Evolutionary conservation across 2,113 vertebrate genomes (phyloP).

Genomic region (Excalfactoria chinensis): DNA sequence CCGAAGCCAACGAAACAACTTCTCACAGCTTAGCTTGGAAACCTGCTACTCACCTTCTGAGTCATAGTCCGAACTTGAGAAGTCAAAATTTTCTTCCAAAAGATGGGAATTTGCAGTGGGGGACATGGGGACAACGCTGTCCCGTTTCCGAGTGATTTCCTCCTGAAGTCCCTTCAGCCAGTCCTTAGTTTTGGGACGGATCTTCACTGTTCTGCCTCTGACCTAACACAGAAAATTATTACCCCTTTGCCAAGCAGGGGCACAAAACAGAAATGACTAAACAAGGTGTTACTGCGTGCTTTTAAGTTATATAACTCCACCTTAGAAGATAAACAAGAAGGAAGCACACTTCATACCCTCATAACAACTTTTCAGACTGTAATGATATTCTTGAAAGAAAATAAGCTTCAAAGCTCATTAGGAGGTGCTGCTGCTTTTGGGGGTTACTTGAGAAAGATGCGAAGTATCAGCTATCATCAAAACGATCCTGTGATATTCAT

Average conservation of each 20-base stretch:
- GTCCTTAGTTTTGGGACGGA: constrained; percentile 80
- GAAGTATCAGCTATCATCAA: neutral
- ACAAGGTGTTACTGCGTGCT: neutral
- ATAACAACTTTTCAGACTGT: neutral
- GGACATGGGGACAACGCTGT: constrained; percentile 75
- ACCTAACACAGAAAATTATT: constrained; percentile 59
- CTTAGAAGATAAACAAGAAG: constrained; percentile 4
- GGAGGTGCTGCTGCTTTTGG: neutral
- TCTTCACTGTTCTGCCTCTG: constrained; percentile 78
- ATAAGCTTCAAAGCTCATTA: neutral
- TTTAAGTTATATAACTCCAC: neutral
- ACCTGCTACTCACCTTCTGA: constrained; percentile 75
- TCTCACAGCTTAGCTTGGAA: neutral
- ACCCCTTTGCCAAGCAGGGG: neutral
- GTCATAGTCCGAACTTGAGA: constrained; percentile 82
- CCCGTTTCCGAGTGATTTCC: constrained; percentile 78
- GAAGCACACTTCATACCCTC: neutral
- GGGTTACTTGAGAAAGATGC: neutral
- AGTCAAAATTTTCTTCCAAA: constrained; percentile 83
- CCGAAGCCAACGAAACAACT: neutral
- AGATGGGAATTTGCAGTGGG: constrained; percentile 82
- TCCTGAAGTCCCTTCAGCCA: constrained; percentile 82
- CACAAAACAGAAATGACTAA: neutral
- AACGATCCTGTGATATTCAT: neutral
- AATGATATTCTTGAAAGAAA: neutral